Conservation (phyloP, 2,113 vertebrate species). For the Ophthalmolycus amberensis region DNA sequence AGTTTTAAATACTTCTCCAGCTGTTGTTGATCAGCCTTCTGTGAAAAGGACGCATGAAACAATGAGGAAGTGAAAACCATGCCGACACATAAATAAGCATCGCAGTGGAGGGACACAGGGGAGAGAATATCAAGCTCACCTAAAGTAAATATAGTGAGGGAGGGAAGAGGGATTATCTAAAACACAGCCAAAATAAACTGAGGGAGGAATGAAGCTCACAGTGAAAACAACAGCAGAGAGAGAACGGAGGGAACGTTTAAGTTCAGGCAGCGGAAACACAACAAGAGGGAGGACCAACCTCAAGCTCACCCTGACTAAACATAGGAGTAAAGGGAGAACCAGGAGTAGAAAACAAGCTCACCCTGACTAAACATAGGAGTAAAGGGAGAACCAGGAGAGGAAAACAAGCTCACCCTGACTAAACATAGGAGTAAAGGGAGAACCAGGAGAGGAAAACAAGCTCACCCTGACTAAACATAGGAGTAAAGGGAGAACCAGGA, state of each 20-base stretch:
- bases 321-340: no score
- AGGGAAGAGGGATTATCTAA: conserved; percentile 36
- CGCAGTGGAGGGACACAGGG: conserved; percentile 26
- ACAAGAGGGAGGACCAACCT: neutral
- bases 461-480: no score
- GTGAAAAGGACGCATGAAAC: neutral
- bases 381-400: no score
- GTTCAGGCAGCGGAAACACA: neutral
- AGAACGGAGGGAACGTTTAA: neutral
- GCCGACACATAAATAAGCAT: conserved; percentile 32
- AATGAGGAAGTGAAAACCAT: conserved; percentile 14
- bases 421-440: no score
- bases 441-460: no score
- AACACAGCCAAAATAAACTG: conserved; percentile 38
- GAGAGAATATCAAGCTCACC: conserved; percentile 34
- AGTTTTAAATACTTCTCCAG: neutral
- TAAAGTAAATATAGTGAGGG: conserved; percentile 35
- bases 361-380: no score
- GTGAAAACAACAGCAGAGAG: neutral
- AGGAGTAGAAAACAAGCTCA: no score
- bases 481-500: no score
- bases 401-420: no score
- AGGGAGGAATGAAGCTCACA: conserved; percentile 18
- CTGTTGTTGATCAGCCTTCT: conserved; percentile 1
- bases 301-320: no score